Evolutionary conservation across 2,113 vertebrate species (phyloP), one percentile per base, ranked within the genome.

Genomic region (Malaclemys terrapin): DNA sequence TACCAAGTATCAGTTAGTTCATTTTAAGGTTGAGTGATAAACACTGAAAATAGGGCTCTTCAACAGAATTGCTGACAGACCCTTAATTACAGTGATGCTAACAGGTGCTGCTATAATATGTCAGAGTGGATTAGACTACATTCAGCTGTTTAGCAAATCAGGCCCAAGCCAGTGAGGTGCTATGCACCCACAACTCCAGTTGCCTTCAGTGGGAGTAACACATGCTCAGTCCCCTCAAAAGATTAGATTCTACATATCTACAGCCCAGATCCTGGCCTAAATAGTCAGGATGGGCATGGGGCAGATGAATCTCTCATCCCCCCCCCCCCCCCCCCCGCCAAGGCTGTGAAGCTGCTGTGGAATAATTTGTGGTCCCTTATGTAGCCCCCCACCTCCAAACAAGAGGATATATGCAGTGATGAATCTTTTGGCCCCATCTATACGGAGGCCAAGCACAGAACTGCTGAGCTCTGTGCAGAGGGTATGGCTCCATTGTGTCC

Each of bases 151-250:
- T 49, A 12, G n/a, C 57, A n/a, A 2, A 3, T 54, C 42, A 47
- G 59, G 72, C 10, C 38, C 50, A 54, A 45, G 53, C 35, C 1
- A 12, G 35, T 25, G 45, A 42, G 84, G 10, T n/a, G 3, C 42
- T 10, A 1, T 10, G 54, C 29, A 17, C 69, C 87, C 29, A 88
- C 56, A 86, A 85, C 84, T 8, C 38, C 79, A 42, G 17, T 56
- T 29, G 10, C 38, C 31, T 22, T 10, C 57, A n/a, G 65, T 57
- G 65, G 72, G 69, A 10, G 38, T 2, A 49, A 31, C 54, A 89
- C 76, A 14, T 80, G 8, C 27, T 38, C 0, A 0, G 29, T 82
- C 16, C 38, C 8, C 20, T 62, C 22, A 20, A 31, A 69, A 72
- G 49, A 56, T 84, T 49, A 17, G 31, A 27, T 85, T 89, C 75